These are phyloP conservation scores for Spinus pinus DNA, from an alignment of 2,797 vertebrate species.

Conservation along the genomic window DNA sequence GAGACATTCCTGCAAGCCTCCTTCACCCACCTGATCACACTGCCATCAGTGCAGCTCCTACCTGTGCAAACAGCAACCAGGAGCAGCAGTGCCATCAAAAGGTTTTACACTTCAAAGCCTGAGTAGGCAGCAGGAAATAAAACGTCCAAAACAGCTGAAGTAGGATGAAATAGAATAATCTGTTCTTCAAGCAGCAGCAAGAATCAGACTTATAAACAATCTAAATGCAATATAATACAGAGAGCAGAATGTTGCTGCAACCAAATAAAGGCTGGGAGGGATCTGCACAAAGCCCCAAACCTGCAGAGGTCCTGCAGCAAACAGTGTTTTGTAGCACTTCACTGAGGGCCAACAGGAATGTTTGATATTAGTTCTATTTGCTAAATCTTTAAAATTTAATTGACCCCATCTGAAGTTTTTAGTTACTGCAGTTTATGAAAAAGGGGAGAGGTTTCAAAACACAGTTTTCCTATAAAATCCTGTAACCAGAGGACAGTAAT, in stretches of 20 bases:
- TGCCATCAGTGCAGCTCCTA: background rate
- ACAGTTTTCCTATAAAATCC: background rate
- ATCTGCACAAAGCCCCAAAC: background rate
- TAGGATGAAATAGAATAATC: background rate
- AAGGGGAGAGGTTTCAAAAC: background rate
- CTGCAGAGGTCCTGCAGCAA: background rate
- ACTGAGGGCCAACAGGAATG: background rate
- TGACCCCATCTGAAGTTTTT: background rate
- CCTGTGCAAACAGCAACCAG: background rate
- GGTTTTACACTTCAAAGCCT: background rate
- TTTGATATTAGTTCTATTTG: background rate
- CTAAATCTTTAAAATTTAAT: background rate
- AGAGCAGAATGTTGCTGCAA: background rate
- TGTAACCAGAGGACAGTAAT: background rate
- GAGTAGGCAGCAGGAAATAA: background rate
- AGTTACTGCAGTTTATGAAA: background rate
- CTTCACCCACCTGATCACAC: background rate
- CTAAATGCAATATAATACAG: background rate
- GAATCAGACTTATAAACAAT: background rate
- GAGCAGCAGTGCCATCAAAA: background rate
- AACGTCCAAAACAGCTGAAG: background rate
- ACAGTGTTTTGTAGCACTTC: background rate
- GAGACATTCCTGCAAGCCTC: background rate
- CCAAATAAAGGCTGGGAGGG: background rate
- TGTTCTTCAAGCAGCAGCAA: background rate